Evolutionary conservation across 2,113 vertebrate genomes (phyloP), one percentile per base, ranked within the genome.

Genomic region (Brachypteracias leptosomus): DNA sequence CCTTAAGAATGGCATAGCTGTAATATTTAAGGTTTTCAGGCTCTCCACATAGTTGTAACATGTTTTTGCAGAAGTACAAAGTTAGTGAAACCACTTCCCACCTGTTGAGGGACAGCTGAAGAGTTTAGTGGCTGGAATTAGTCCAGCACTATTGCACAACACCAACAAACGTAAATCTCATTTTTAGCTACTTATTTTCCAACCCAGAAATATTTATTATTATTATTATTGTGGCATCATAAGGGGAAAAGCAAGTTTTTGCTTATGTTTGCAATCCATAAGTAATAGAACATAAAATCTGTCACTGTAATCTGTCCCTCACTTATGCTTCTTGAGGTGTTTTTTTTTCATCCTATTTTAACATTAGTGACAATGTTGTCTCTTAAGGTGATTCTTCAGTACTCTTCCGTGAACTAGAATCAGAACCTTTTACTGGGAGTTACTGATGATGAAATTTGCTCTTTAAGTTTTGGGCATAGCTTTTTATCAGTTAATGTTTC

Each of bases 71-170:
- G 54, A 78, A 84, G 68, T 85, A 89, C 73, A 79, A 72, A 58
- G 46, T 74, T 89, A 85, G 42, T 78, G 92, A 93, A 89, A 74
- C 67, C 16, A 0, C 28, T 81, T 92, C 54, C 93, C 94, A 96
- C 95, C 96, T 97, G 95, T 96, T 16, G 21, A 96, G 28, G 13
- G 73, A 93, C 95, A 97, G 96, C 96, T 97, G 94, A 72, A 49
- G 65, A 80, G 35, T 90, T 88, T 40, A 95, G 75, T 65, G 75
- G 54, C 79, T 97, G 96, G 84, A 95, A 63, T 51, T 81, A 93
- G 71, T 51, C 91, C 90, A 79, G 51, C 62, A 84, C 31, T 84
- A 79, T 91, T 84, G 75, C 73, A 91, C 84, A 97, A 97, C 92
- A 94, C 29, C 78, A 93, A n/a, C 52, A 88, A 82, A 44, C 36